phyloP scores from a whole-genome alignment of 2,888 invertebrate genomes.

The Tinea pellionella region DNA sequence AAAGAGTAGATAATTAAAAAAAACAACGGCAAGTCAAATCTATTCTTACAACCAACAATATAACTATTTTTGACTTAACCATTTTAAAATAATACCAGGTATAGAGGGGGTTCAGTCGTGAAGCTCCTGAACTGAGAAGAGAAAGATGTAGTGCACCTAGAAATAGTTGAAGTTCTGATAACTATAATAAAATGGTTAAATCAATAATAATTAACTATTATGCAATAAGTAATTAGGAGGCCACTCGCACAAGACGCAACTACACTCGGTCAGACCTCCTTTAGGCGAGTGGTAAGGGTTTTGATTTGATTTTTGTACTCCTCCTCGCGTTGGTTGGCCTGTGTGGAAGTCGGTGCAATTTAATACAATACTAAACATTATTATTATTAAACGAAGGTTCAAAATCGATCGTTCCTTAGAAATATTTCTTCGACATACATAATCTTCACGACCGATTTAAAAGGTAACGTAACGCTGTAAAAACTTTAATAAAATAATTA shows the following conservation, averaged over 20 bases:
- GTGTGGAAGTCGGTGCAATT: slow-evolving; percentile 32
- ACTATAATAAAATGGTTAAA: neutral
- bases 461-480: neutral
- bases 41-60: neutral
- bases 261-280: slow-evolving; percentile 87
- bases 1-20: slow-evolving; percentile 28
- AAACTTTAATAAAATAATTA: neutral
- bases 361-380: neutral
- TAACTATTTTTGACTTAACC: neutral
- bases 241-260: slow-evolving; percentile 39
- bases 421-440: too few relatives aligned
- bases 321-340: slow-evolving; percentile 99
- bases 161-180: too few relatives aligned
- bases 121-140: too few relatives aligned
- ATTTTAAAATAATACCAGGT: too few relatives aligned
- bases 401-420: too few relatives aligned
- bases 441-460: too few relatives aligned
- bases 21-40: neutral
- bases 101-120: too few relatives aligned
- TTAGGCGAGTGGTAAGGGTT: slow-evolving; percentile 97
- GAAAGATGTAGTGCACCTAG: too few relatives aligned
- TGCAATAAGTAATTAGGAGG: neutral
- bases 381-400: neutral
- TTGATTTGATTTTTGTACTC: slow-evolving; percentile 99
- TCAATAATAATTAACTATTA: neutral